A percentile compares a stretch with the other conserved stretches of the same genome.
Evolutionary conservation across 2,888 invertebrate species (phyloP).

Genomic region (Lasioglossum marginatum): DNA sequence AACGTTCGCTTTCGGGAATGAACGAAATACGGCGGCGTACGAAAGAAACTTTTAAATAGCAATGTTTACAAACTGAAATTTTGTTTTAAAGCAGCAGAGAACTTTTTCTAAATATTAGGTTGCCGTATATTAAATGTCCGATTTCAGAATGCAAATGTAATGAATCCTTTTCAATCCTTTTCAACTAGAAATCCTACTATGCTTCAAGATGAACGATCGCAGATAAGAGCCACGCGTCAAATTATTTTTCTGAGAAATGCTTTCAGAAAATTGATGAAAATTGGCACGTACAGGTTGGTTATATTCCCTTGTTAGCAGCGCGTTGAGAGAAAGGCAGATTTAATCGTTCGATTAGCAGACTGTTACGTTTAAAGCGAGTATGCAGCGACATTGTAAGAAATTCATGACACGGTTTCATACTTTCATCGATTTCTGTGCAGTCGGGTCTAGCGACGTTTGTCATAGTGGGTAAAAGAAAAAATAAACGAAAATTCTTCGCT

Average conservation of each 20-base stretch:
- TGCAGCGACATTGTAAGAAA: neutral
- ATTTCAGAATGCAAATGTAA: neutral
- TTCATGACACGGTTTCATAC: neutral
- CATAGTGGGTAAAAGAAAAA: constrained; percentile 28
- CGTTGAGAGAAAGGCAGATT: neutral
- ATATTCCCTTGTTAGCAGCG: neutral
- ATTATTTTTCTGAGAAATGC: neutral
- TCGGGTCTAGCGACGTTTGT: constrained; percentile 30
- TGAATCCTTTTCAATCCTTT: neutral
- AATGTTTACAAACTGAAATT: neutral
- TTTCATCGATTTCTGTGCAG: constrained; percentile 21
- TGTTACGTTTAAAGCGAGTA: neutral
- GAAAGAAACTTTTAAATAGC: neutral
- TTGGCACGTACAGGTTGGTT: neutral
- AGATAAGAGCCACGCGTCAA: neutral
- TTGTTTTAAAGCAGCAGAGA: neutral
- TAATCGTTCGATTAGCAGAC: neutral
- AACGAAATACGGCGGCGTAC: neutral
- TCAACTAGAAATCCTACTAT: neutral
- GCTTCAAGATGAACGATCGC: neutral
- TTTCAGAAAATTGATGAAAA: neutral
- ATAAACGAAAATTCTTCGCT: constrained; percentile 56
- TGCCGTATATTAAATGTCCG: neutral
- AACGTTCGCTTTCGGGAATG: neutral
- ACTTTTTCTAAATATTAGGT: neutral